Evolutionary conservation across 2,113 vertebrate species (phyloP).

Genomic region (Aplodontia rufa): DNA sequence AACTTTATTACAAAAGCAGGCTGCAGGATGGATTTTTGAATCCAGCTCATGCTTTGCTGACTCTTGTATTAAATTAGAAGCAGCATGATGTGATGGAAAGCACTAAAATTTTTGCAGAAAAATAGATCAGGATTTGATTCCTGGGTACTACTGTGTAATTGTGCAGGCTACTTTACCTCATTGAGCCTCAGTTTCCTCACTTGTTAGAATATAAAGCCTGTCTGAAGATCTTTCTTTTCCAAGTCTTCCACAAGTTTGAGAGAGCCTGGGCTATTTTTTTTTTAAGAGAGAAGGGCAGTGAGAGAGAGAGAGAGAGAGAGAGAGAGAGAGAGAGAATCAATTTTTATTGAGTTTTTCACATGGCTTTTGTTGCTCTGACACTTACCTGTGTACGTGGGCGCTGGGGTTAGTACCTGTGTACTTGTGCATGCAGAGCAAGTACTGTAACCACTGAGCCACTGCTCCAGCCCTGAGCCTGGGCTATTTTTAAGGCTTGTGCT

Average conservation of each 20-base stretch:
- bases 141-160: neutral
- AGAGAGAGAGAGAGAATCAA: too few relatives aligned
- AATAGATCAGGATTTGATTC: neutral
- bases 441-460: too few relatives aligned
- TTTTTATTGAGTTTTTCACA: too few relatives aligned
- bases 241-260: neutral
- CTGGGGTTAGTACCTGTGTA: too few relatives aligned
- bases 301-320: too few relatives aligned
- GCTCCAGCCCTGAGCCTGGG: too few relatives aligned
- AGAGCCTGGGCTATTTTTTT: neutral
- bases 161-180: neutral
- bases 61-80: neutral
- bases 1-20: slow-evolving; percentile 33
- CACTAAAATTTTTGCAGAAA: slow-evolving; percentile 4
- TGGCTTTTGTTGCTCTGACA: too few relatives aligned
- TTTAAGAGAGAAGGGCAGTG: too few relatives aligned
- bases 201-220: neutral
- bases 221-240: neutral
- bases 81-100: neutral
- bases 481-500: slow-evolving; percentile 19
- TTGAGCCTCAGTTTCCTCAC: neutral
- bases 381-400: too few relatives aligned
- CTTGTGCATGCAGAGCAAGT: too few relatives aligned
- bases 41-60: neutral
- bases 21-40: slow-evolving; percentile 25